These are phyloP conservation scores for Siphamia tubifer DNA, from an alignment of 2,113 vertebrate species.

Conservation along the genomic window DNA sequence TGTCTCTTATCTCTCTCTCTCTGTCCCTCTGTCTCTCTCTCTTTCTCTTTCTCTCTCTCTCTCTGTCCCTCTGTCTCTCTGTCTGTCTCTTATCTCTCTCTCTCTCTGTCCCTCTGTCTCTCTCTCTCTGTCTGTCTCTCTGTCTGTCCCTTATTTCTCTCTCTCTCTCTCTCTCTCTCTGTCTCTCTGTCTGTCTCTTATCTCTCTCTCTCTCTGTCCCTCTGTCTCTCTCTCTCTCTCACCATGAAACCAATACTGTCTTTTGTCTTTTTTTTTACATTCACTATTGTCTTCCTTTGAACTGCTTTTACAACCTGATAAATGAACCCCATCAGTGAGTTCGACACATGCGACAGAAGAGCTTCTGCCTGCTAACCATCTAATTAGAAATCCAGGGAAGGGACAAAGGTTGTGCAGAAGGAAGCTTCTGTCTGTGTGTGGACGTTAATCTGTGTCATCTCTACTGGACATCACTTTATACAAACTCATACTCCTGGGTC, in stretches of 20 bases:
- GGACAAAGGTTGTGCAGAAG: conserved; percentile 13
- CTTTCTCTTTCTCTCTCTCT: no score
- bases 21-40: no score
- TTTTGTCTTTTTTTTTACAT: background rate
- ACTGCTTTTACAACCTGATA: background rate
- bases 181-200: no score
- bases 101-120: no score
- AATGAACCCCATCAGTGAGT: conserved; percentile 27
- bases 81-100: no score
- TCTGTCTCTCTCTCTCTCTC: background rate
- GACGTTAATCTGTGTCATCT: background rate
- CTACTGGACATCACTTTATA: conserved; percentile 13
- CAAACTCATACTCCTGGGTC: conserved; percentile 31
- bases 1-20: no score
- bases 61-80: no score
- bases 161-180: no score
- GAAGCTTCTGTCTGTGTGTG: background rate
- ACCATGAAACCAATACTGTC: background rate
- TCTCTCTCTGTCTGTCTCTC: no score
- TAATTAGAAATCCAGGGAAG: conserved; percentile 30
- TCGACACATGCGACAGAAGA: background rate
- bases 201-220: no score
- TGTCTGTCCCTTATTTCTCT: no score
- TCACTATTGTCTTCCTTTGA: background rate
- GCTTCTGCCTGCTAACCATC: conserved; percentile 17